phyloP scores from a whole-genome alignment of 2,888 invertebrate species.

The Lasioglossum leucozonium region DNA sequence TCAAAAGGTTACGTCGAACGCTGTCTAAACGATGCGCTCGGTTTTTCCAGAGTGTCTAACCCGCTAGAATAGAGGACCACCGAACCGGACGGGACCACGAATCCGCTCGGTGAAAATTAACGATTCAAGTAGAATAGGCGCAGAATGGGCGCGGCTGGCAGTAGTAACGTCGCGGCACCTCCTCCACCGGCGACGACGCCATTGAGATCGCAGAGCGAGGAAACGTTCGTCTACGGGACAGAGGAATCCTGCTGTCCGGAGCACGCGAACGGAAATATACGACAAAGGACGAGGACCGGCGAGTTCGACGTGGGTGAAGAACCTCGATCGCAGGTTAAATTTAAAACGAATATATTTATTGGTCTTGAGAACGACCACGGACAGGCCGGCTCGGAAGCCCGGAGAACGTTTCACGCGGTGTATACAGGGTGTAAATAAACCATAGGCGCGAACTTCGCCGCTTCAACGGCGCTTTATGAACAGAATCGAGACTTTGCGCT shows the following conservation, averaged over 20 bases:
- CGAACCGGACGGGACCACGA: not conserved
- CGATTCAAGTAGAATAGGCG: constrained; percentile 42
- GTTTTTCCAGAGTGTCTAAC: constrained; percentile 19
- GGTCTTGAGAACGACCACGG: not conserved
- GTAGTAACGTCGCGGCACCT: constrained; percentile 66
- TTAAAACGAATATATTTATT: constrained; percentile 47
- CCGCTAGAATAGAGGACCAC: not conserved
- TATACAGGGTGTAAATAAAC: constrained; percentile 12
- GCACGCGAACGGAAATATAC: constrained; percentile 58
- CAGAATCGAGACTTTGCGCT: not conserved
- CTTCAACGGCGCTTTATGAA: not conserved
- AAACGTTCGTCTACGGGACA: constrained; percentile 33
- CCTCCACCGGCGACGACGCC: constrained; percentile 35
- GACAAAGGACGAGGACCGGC: constrained; percentile 59
- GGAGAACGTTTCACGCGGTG: constrained; percentile 1
- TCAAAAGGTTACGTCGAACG: not conserved
- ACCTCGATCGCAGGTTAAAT: constrained; percentile 63
- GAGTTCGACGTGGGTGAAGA: constrained; percentile 46
- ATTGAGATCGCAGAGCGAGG: constrained; percentile 23
- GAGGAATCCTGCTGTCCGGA: constrained; percentile 61
- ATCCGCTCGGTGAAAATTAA: constrained; percentile 2
- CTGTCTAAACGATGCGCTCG: no score
- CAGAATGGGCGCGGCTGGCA: constrained; percentile 76
- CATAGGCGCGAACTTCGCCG: not conserved
- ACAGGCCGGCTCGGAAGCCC: not conserved